Evolutionary conservation across 2,113 vertebrate genomes (phyloP).

Genomic region (Nerophis lumbriciformis): DNA sequence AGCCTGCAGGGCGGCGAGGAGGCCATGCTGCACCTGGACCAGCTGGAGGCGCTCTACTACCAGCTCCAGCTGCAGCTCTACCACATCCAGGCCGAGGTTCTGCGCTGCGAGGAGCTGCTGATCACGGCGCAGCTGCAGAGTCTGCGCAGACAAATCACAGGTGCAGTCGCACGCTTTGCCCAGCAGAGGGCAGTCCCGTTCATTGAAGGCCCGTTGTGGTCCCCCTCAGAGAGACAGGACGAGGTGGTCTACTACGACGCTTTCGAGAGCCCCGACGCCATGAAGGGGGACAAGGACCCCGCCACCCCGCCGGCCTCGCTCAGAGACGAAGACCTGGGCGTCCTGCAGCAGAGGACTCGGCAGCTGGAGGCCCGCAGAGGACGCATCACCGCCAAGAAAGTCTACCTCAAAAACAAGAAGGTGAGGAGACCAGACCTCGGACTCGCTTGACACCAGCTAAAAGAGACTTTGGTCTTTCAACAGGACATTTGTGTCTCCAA

Average conservation of each 20-base stretch:
- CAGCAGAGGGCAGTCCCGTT: background rate
- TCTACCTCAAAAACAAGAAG: constrained; percentile 99
- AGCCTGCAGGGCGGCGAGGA: constrained; percentile 86
- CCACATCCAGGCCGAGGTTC: constrained; percentile 92
- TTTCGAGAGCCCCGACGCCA: constrained; percentile 93
- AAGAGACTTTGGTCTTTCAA: constrained; percentile 7
- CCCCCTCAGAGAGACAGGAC: constrained; percentile 74
- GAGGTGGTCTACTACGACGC: constrained; percentile 97
- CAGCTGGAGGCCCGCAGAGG: constrained; percentile 92
- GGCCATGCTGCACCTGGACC: constrained; percentile 85
- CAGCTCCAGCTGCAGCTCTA: constrained; percentile 94
- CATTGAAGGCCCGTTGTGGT: background rate
- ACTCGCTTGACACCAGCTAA: background rate
- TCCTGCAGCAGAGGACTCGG: constrained; percentile 86
- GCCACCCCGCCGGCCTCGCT: constrained; percentile 71
- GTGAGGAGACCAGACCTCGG: constrained; percentile 44
- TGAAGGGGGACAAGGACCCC: constrained; percentile 81
- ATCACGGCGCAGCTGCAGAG: constrained; percentile 92
- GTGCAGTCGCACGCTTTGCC: constrained; percentile 51
- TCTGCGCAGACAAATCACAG: constrained; percentile 88
- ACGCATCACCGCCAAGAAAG: constrained; percentile 95
- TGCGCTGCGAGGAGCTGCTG: constrained; percentile 91
- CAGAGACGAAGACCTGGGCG: constrained; percentile 76
- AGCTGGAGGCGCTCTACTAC: constrained; percentile 95
- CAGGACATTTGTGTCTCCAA: constrained; percentile 94